Conservation (phyloP, 2,888 invertebrate genomes). For the Diarsia dahlii region DNA sequence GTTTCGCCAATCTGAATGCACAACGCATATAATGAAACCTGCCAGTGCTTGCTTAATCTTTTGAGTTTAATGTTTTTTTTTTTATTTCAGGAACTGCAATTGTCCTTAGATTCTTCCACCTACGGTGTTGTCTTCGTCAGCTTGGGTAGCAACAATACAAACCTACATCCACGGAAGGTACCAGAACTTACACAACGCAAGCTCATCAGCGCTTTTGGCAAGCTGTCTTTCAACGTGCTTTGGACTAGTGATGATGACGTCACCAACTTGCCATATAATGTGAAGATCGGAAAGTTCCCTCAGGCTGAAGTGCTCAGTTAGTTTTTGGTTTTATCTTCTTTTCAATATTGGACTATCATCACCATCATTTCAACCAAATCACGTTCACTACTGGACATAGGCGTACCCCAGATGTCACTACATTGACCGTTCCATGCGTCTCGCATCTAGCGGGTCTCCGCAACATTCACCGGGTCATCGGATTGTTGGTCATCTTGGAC, state of each 20-base stretch:
- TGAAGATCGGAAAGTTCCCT: slow-evolving; percentile 45
- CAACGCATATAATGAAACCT: too few relatives aligned
- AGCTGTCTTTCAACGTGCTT: slow-evolving; percentile 30
- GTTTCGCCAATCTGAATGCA: too few relatives aligned
- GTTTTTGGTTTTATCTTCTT: slow-evolving; percentile 1
- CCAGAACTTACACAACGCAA: slow-evolving; percentile 20
- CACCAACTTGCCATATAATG: slow-evolving; percentile 21
- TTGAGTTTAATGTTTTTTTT: too few relatives aligned
- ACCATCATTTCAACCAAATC: too few relatives aligned
- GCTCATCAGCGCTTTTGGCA: slow-evolving; percentile 33
- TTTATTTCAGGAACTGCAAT: slow-evolving; percentile 32
- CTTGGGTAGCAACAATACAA: slow-evolving; percentile 17
- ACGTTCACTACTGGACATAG: too few relatives aligned
- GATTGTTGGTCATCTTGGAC: too few relatives aligned
- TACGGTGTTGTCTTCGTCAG: slow-evolving; percentile 38
- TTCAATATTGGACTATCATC: neutral
- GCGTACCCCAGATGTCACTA: too few relatives aligned
- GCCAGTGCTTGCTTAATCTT: neutral
- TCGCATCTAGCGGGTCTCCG: too few relatives aligned
- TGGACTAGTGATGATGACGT: slow-evolving; percentile 28
- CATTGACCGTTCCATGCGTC: too few relatives aligned
- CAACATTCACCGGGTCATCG: too few relatives aligned
- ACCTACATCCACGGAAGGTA: slow-evolving; percentile 21
- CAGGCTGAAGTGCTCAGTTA: slow-evolving; percentile 47
- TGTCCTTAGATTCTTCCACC: slow-evolving; percentile 19